These are phyloP conservation scores for Acanthosepion esculentum DNA, from an alignment of 2,888 invertebrate species.

Conservation along the genomic window DNA sequence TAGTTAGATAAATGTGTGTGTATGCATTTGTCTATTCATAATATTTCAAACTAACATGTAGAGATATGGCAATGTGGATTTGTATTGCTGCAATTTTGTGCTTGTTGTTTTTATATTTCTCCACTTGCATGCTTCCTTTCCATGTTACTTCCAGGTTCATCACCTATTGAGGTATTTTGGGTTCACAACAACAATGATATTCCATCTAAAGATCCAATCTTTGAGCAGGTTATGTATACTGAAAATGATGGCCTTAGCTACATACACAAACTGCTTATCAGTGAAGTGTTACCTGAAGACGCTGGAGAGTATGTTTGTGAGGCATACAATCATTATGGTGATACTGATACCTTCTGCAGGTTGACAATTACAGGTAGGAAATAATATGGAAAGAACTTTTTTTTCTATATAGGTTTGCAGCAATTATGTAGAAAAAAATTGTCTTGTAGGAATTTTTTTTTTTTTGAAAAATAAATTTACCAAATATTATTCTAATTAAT, in stretches of 20 bases:
- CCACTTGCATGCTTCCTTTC: background rate
- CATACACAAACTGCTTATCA: conserved; percentile 77
- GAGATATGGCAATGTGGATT: background rate
- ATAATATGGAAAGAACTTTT: background rate
- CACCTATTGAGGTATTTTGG: conserved; percentile 82
- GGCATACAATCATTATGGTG: conserved; percentile 70
- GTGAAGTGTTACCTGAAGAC: conserved; percentile 70
- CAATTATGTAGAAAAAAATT: background rate
- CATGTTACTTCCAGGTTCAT: conserved; percentile 73
- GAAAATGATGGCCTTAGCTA: conserved; percentile 40
- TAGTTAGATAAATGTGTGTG: too few relatives aligned
- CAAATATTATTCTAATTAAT: too few relatives aligned
- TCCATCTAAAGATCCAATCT: conserved; percentile 79
- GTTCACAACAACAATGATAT: conserved; percentile 81
- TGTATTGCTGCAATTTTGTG: background rate
- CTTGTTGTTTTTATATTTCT: conserved; percentile 43
- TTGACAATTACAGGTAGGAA: conserved; percentile 63
- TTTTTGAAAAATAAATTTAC: too few relatives aligned
- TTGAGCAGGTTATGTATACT: conserved; percentile 77
- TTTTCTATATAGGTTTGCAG: background rate
- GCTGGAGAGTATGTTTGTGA: conserved; percentile 70
- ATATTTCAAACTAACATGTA: background rate
- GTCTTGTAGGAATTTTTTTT: too few relatives aligned
- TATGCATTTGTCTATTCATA: too few relatives aligned
- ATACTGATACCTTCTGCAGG: conserved; percentile 69